Conservation (phyloP, 2,113 vertebrate species). For the Xiphias gladius region DNA sequence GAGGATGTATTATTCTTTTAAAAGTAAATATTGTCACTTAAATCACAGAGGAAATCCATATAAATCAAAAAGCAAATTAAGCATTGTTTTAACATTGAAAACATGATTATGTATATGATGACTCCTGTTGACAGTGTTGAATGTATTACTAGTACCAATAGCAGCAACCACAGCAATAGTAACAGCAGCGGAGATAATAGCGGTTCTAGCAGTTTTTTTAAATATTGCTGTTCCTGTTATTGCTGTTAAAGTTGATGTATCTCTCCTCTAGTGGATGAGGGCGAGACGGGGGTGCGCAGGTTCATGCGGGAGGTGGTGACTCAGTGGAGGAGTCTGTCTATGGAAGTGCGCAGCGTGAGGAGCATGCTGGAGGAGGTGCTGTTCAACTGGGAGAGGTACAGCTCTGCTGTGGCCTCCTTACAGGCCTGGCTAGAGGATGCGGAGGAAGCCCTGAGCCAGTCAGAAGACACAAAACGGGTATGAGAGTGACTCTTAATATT, state of each 20-base stretch:
- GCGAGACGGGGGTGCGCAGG: conserved; percentile 87
- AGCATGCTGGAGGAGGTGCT: conserved; percentile 97
- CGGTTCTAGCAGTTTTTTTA: background rate
- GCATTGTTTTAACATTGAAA: background rate
- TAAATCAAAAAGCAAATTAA: background rate
- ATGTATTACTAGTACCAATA: no score
- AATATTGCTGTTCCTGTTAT: background rate
- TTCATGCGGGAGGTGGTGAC: conserved; percentile 92
- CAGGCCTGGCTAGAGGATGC: conserved; percentile 96
- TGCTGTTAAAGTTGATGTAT: background rate
- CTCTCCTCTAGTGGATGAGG: conserved; percentile 87
- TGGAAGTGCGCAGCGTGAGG: conserved; percentile 93
- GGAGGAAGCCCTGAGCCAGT: conserved; percentile 89
- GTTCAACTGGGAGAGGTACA: conserved; percentile 93
- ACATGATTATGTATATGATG: background rate
- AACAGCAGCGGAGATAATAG: background rate
- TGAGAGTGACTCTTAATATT: background rate
- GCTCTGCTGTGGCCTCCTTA: conserved; percentile 88
- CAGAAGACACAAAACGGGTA: conserved; percentile 92
- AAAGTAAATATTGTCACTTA: background rate
- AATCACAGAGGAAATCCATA: background rate
- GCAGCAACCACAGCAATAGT: background rate
- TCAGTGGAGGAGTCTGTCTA: conserved; percentile 94
- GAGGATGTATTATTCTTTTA: no score
- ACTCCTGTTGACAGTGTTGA: background rate